Evolutionary conservation across 1,140 invertebrate species (phyloP).

Genomic region (Bombus confusus): DNA sequence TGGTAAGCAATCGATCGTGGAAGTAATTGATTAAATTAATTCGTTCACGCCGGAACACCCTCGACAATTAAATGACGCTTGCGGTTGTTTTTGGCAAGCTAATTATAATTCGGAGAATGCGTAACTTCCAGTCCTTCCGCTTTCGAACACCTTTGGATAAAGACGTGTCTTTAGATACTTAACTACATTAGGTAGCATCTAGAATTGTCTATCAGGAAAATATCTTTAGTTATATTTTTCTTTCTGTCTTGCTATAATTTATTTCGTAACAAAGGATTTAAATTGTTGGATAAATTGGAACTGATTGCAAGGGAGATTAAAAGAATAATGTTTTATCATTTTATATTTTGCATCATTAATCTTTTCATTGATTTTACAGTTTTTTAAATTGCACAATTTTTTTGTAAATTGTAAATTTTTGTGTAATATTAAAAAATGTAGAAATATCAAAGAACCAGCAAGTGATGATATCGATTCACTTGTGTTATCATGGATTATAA

Average conservation of each 20-base stretch:
- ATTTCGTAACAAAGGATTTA: background rate
- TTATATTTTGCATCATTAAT: background rate
- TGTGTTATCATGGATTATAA: too few species aligned
- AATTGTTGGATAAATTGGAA: background rate
- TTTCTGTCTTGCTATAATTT: background rate
- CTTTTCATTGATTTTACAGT: background rate
- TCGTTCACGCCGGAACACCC: background rate
- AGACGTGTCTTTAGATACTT: background rate
- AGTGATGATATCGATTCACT: too few species aligned
- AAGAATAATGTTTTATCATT: background rate
- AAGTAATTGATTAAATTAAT: conserved; percentile 28
- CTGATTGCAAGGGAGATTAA: background rate
- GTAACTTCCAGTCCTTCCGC: background rate
- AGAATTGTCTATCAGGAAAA: background rate
- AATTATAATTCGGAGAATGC: conserved; percentile 19
- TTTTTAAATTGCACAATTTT: too few species aligned
- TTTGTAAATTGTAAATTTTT: too few species aligned
- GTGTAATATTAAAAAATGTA: too few species aligned
- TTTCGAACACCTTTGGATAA: background rate
- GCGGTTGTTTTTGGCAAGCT: conserved; percentile 10
- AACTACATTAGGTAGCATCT: too few species aligned
- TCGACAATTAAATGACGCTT: background rate
- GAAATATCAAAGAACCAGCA: too few species aligned
- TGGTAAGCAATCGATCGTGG: conserved; percentile 84
- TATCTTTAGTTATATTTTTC: background rate